Evolutionary conservation across 2,888 invertebrate genomes (phyloP), one percentile per base, ranked within the genome.

Genomic region (Drosophila atripex): DNA sequence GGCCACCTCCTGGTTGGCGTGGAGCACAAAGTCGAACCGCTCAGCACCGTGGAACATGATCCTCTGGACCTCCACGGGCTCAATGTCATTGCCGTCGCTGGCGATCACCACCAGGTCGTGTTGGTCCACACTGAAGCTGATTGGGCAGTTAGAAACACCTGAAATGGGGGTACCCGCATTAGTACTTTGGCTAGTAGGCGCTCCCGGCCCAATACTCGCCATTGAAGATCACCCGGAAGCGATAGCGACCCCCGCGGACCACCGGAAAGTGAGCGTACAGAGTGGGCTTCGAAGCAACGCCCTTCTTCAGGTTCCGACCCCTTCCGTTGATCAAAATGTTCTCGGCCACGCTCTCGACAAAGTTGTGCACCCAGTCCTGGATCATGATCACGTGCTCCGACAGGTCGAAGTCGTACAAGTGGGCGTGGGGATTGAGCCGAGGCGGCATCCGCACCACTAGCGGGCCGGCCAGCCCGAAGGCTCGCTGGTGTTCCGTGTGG

Each of bases 161-260:
- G 53, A 1, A 35, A 14, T 11, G 14, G 32, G 7, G 6, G 1
- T 6, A 12, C 4, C 3, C 6, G n/a, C 6, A n/a, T 35, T n/a
- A 14, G n/a, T n/a, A 32, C 6, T 7, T 7, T n/a, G 7, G 14
- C 6, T 35, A 35, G 1, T 2, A n/a, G 0, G 1, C n/a, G 0
- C 11, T 12, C 0, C 12, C 64, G 38, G 12, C n/a, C 7, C 38
- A 8, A 11, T 14, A 43, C 72, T 63, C 57, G 71, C 90, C 90
- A 64, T 90, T 90, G 49, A 87, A 90, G 28, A 90, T 88, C 3
- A 78, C 79, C n/a, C 90, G 87, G 50, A 90, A 90, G 1, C 90
- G 89, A 68, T 90, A 90, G 3, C 90, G 86, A n/a, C 89, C 85
- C 9, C 89, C 89, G 2, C 88, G 80, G 14, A 85, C 77, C 3